phyloP scores from a whole-genome alignment of 1,140 invertebrate species.

The Drosophila nebulosa region DNA sequence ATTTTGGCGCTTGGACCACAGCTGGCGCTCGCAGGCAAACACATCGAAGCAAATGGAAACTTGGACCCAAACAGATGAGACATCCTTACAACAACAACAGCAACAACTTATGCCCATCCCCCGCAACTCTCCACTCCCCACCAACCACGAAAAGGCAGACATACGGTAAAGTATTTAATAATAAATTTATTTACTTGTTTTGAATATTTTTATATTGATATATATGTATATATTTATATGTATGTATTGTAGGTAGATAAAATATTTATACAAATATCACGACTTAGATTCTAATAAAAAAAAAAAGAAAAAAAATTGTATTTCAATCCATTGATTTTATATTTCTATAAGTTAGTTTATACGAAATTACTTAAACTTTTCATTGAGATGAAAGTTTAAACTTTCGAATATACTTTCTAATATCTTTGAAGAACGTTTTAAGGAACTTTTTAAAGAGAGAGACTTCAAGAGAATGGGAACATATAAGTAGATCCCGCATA shows the following conservation, averaged over 20 bases:
- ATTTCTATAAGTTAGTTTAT: not conserved
- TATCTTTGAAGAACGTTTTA: too few species aligned
- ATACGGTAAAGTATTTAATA: not conserved
- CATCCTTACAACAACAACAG: not conserved
- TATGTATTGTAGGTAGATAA: constrained; percentile 12
- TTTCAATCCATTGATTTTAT: not conserved
- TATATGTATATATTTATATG: not conserved
- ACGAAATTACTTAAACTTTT: too few species aligned
- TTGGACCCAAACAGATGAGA: constrained; percentile 46
- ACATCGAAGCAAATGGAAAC: constrained; percentile 56
- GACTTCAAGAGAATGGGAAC: too few species aligned
- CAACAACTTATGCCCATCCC: not conserved
- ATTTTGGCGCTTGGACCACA: constrained; percentile 34
- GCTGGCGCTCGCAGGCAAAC: constrained; percentile 46
- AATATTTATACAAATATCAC: constrained; percentile 60
- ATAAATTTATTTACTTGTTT: constrained; percentile 28
- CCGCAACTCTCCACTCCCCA: too few species aligned
- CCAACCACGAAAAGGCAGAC: not conserved
- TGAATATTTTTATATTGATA: constrained; percentile 1
- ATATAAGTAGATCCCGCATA: too few species aligned
- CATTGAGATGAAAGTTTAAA: too few species aligned
- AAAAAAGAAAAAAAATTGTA: not conserved
- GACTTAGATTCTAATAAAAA: constrained; percentile 47
- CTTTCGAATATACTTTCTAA: too few species aligned
- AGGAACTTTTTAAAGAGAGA: too few species aligned